These are phyloP conservation scores for Melieria omissa DNA, from an alignment of 2,888 invertebrate species.

Conservation along the genomic window DNA sequence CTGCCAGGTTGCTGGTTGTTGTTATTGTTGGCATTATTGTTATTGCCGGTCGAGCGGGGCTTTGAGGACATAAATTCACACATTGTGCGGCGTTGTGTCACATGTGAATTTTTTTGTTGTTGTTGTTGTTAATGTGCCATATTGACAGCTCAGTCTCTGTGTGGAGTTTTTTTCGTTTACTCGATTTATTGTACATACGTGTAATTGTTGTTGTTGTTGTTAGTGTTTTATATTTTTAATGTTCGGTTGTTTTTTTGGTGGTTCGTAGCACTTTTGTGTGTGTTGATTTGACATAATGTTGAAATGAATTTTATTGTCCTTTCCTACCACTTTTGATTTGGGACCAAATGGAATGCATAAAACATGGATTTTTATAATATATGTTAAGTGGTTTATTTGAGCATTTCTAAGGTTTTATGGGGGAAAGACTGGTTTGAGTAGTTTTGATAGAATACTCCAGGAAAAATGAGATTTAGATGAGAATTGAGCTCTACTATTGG, in stretches of 20 bases:
- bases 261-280: conserved; percentile 33
- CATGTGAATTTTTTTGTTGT: conserved; percentile 42
- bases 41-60: neutral
- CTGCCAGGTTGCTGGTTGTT: neutral
- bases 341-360: too few species aligned
- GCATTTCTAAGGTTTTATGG: too few species aligned
- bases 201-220: neutral
- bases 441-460: too few species aligned
- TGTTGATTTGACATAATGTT: conserved; percentile 42
- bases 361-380: too few species aligned
- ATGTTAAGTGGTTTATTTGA: too few species aligned
- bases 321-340: too few species aligned
- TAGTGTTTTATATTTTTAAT: conserved; percentile 26
- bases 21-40: conserved; percentile 10
- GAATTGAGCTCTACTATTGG: too few species aligned
- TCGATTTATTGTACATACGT: neutral
- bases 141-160: neutral
- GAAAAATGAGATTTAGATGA: too few species aligned
- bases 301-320: conserved; percentile 32
- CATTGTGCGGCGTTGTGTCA: conserved; percentile 53
- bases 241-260: conserved; percentile 35
- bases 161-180: neutral
- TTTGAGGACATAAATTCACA: conserved; percentile 56
- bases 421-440: too few species aligned
- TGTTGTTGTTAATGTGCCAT: conserved; percentile 5